Base-by-base conservation (phyloP, 2,113 vertebrate species). In the Scortum barcoo region DNA sequence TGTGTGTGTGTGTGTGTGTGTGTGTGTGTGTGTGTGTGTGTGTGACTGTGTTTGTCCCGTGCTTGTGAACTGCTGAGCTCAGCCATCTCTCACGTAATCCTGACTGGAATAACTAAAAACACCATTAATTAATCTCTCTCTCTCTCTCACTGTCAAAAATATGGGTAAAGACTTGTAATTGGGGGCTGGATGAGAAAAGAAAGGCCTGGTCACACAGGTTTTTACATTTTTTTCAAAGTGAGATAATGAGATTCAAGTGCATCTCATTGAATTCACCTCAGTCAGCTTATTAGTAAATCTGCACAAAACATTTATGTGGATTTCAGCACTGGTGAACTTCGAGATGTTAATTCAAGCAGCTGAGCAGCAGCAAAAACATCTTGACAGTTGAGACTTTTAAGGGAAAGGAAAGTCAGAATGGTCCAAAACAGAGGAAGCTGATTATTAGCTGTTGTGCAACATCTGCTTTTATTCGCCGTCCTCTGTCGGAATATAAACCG, bases 21-120 rank as follows among this genome's bases (percentile, higher is more conserved):
- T 67, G 76, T 60, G 72, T 28, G 51, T 73, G 50, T 42, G 70
- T 5, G 51, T 14, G 69, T 28, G 19, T 10, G 19, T 50, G n/a
- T 12, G 51, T 10, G 28, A 53, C 44, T 50, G 44, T 56, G 46
- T 75, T 28, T 17, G 1, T 38, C 48, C 19, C 58, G 19, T 63
- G 4, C 46, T 78, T 78, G 20, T 48, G 44, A 66, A 72, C n/a
- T 76, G 85, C 81, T 76, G 57, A 84, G 28, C 26, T 80, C 53
- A 80, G 70, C 71, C 65, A 42, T 68, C 24, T 73, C 60, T 30
- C 62, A 54, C 14, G 72, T 68, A 67, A 73, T 81, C 67, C 53
- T 76, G 81, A 85, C 61, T 86, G 66, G 46, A 90, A 80, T 79
- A 73, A 76, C 62, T 79, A 72, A 84, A 81, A 30, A 50, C 42